These are phyloP conservation scores for Gymnocephalus cernua DNA, from an alignment of 2,113 vertebrate species.

Conservation along the genomic window DNA sequence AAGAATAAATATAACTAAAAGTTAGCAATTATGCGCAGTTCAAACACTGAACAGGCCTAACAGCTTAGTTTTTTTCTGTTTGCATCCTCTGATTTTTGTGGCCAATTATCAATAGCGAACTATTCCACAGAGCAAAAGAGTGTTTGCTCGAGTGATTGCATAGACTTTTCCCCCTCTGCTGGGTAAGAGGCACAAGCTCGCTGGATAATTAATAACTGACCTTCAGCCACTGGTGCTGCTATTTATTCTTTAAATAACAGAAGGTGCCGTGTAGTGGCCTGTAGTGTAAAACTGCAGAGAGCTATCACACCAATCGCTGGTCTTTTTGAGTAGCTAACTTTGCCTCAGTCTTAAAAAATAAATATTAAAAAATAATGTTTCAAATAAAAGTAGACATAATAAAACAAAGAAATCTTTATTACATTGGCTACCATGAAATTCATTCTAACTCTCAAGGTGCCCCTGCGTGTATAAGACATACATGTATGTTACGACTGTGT, in stretches of 20 bases:
- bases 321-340: neutral
- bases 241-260: neutral
- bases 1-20: neutral
- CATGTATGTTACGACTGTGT: neutral
- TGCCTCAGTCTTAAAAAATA: neutral
- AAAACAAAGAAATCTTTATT: neutral
- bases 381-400: neutral
- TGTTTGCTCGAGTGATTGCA: constrained; percentile 42
- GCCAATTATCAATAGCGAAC: constrained; percentile 17
- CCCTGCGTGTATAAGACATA: neutral
- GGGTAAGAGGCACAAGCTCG: constrained; percentile 5
- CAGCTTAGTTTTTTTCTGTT: neutral
- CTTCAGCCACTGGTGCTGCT: neutral
- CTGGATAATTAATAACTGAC: constrained; percentile 47
- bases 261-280: neutral
- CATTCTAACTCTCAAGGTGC: neutral
- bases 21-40: neutral
- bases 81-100: neutral
- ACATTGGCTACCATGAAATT: neutral
- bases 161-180: constrained; percentile 23
- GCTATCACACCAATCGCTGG: neutral
- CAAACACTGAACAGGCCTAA: neutral
- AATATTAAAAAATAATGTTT: neutral
- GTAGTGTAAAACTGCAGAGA: neutral
- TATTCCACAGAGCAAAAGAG: constrained; percentile 2